These are phyloP conservation scores for Paelopatides confundens DNA, from an alignment of 53 echinoderm and acorn worm genomes.

Conservation along the genomic window DNA sequence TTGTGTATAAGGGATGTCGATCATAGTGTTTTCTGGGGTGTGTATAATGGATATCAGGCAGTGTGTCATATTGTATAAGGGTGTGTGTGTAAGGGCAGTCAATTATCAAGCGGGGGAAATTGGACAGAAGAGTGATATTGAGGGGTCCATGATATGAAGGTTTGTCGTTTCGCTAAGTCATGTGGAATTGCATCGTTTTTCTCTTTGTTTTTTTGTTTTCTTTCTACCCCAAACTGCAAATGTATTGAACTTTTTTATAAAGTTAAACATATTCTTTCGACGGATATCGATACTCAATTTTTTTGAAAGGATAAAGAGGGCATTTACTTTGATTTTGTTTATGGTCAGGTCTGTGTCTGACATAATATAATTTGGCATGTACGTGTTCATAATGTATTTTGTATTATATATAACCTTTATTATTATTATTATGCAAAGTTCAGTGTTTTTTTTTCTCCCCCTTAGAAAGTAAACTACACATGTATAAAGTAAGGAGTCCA, in stretches of 20 bases:
- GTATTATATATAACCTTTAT: not conserved
- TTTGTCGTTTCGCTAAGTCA: no score
- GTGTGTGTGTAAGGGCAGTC: no score
- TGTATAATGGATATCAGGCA: no score
- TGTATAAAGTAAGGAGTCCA: slow-evolving; percentile 26
- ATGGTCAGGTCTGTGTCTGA: not conserved
- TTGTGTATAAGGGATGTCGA: no score
- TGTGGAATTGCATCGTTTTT: no score
- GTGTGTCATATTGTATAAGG: no score
- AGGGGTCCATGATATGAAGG: no score
- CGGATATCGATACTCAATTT: not conserved
- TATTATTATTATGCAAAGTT: slow-evolving; percentile 46
- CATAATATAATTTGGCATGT: slow-evolving; percentile 9
- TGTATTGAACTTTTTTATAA: not conserved
- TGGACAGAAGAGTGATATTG: no score
- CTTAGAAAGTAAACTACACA: slow-evolving; percentile 3
- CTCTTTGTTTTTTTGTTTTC: not conserved
- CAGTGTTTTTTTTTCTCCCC: not conserved
- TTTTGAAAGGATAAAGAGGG: not conserved
- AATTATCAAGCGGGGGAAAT: no score
- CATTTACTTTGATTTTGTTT: not conserved
- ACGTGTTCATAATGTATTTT: slow-evolving; percentile 5
- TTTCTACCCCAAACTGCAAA: not conserved
- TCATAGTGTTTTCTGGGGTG: no score
- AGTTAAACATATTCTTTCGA: no score